phyloP scores from a whole-genome alignment of 2,797 vertebrate genomes.

The Propithecus perrieri region DNA sequence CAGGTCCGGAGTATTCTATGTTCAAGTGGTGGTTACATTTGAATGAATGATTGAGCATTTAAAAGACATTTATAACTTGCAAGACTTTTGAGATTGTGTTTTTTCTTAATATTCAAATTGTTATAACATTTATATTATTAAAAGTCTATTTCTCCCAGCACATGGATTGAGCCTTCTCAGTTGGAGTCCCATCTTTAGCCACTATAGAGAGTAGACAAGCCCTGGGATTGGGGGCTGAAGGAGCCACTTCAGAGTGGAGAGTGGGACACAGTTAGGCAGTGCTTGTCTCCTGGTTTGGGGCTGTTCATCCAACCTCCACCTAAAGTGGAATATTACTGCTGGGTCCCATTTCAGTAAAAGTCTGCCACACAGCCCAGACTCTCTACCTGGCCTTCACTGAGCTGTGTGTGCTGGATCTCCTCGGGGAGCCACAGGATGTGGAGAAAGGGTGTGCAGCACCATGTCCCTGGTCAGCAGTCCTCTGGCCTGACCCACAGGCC shows the following conservation, averaged over 20 bases:
- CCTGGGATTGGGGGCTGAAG: not conserved
- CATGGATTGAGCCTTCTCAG: not conserved
- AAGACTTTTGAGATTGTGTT: not conserved
- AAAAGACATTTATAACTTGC: not conserved
- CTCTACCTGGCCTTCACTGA: not conserved
- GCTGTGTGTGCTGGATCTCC: rapidly evolving
- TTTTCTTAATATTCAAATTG: not conserved
- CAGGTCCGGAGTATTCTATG: not conserved
- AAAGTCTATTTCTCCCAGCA: not conserved
- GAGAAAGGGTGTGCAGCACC: not conserved
- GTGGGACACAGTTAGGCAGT: rapidly evolving
- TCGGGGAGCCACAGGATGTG: rapidly evolving
- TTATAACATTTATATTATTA: not conserved
- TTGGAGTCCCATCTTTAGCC: not conserved
- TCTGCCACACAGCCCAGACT: not conserved
- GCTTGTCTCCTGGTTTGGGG: not conserved
- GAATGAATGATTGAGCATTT: not conserved
- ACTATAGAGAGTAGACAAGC: not conserved
- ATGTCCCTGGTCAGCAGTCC: not conserved
- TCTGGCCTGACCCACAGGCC: not conserved
- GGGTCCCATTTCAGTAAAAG: not conserved
- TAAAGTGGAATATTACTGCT: not conserved
- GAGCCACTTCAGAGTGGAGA: not conserved
- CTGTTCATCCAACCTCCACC: rapidly evolving
- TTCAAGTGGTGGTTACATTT: not conserved